Evolutionary conservation across 1,140 invertebrate species (phyloP).

Genomic region (Drosophila novamexicana): DNA sequence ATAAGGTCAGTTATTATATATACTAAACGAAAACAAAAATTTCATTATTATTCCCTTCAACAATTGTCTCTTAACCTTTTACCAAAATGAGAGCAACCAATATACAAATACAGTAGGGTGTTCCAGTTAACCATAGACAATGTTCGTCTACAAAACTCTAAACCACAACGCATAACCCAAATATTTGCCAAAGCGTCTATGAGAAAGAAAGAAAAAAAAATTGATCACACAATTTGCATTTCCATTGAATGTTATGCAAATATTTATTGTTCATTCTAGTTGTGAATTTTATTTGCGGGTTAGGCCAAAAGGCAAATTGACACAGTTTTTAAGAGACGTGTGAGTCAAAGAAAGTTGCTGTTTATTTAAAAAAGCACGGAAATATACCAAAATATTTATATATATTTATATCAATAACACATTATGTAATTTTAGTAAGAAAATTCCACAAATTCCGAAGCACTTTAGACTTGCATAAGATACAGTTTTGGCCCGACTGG

Average conservation of each 20-base stretch:
- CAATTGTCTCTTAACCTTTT: background rate
- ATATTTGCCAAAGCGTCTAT: slow-evolving; percentile 62
- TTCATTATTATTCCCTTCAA: background rate
- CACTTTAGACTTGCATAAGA: slow-evolving; percentile 55
- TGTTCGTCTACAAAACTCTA: slow-evolving; percentile 14
- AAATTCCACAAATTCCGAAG: slow-evolving; percentile 28
- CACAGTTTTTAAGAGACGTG: slow-evolving; percentile 52
- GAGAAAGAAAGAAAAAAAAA: slow-evolving; percentile 40
- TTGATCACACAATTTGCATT: slow-evolving; percentile 72
- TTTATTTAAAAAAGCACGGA: slow-evolving; percentile 26
- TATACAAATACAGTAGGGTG: slow-evolving; percentile 13
- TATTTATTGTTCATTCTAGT: slow-evolving; percentile 56
- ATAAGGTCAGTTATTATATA: too few species aligned
- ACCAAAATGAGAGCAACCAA: background rate
- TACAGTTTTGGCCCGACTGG: slow-evolving; percentile 18
- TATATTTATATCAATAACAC: background rate
- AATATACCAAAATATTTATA: slow-evolving; percentile 8
- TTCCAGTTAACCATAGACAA: slow-evolving; percentile 48
- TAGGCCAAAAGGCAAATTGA: slow-evolving; percentile 44
- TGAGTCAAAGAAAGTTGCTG: slow-evolving; percentile 59
- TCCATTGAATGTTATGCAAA: slow-evolving; percentile 73
- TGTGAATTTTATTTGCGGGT: slow-evolving; percentile 36
- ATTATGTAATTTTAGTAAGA: slow-evolving; percentile 3
- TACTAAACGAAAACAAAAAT: too few species aligned
- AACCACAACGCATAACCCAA: slow-evolving; percentile 14